Base-by-base conservation (phyloP, 2,113 vertebrate species). In the Hystrix brachyura region DNA sequence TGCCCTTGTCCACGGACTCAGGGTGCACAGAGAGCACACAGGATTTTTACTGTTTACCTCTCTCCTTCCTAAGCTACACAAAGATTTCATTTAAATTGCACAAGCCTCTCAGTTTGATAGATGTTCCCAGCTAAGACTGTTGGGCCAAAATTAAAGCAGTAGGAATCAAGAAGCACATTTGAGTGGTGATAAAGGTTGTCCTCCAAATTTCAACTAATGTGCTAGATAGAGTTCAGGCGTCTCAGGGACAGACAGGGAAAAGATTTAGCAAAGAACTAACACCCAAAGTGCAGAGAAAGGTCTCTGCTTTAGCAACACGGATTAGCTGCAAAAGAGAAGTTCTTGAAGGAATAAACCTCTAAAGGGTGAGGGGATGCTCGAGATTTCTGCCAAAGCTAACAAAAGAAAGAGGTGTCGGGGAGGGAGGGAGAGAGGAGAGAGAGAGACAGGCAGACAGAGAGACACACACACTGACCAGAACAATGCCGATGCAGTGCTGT, bases 21-120 rank as follows among this genome's bases (percentile, higher is more conserved):
- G 5, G 7, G 17, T n/a, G 7, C 18, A 10, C 11, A 43, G 7
- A 95, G 27, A 78, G 19, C 12, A 78, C 46, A 27, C 8, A 57
- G 15, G 59, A 11, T 92, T 57, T 80, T 67, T 19, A 34, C 53
- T 92, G 29, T 81, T 87, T 76, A 62, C 34, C 18, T 23, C 19
- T 62, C 64, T 88, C 18, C 48, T 93, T 78, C 17, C 18, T n/a
- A 92, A 81, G 38, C 32, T 32, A 19, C 62, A 55, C 57, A 79
- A 46, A 93, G 60, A 55, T 88, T 97, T 93, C 59, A 93, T 91
- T 95, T 57, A 93, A 92, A 90, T 65, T 34, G 23, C 83, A 82
- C 32, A 81, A 25, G 17, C 11, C 27, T 95, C 60, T 60, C 62
- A 5, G 2, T 62, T 91, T 94, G 64, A 92, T 60, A 69, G 94